These are phyloP conservation scores for Tupiocoris notatus DNA, from an alignment of 2,888 invertebrate species.

Conservation along the genomic window DNA sequence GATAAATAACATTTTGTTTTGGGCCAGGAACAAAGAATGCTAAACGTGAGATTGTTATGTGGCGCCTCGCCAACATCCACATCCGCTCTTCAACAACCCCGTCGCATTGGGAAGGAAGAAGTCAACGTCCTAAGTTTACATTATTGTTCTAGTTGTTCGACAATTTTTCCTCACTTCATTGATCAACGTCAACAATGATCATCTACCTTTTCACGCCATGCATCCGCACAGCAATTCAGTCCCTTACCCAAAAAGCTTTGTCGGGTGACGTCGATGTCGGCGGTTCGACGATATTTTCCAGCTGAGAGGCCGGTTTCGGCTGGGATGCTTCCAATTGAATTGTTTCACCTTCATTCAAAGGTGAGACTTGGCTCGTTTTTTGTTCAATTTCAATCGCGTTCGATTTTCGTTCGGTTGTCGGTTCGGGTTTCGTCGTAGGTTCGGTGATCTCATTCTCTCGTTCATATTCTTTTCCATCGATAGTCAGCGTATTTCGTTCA, in stretches of 20 bases:
- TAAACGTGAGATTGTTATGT: constrained; percentile 25
- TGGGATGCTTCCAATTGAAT: constrained; percentile 8
- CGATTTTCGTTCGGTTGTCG: background rate
- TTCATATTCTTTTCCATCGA: background rate
- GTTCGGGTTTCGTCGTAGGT: background rate
- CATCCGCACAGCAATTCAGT: constrained; percentile 29
- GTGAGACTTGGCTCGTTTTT: background rate
- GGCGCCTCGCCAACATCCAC: constrained; percentile 6
- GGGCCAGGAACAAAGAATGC: constrained; percentile 19
- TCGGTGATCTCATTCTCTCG: no score
- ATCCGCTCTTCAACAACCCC: background rate
- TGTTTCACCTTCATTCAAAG: constrained; percentile 11
- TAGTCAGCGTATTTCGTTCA: background rate
- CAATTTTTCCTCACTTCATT: background rate
- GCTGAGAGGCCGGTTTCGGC: background rate
- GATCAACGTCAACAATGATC: background rate
- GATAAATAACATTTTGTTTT: constrained; percentile 13
- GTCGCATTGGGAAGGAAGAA: background rate
- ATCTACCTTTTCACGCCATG: constrained; percentile 18
- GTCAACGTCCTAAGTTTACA: background rate
- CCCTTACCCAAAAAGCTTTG: constrained; percentile 49
- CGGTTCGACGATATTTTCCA: constrained; percentile 15
- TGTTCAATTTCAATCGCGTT: constrained; percentile 36
- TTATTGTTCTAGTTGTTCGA: constrained; percentile 1
- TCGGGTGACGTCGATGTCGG: constrained; percentile 40